Conservation (phyloP, 1,140 invertebrate genomes). For the Anoplolepis gracilipes region DNA sequence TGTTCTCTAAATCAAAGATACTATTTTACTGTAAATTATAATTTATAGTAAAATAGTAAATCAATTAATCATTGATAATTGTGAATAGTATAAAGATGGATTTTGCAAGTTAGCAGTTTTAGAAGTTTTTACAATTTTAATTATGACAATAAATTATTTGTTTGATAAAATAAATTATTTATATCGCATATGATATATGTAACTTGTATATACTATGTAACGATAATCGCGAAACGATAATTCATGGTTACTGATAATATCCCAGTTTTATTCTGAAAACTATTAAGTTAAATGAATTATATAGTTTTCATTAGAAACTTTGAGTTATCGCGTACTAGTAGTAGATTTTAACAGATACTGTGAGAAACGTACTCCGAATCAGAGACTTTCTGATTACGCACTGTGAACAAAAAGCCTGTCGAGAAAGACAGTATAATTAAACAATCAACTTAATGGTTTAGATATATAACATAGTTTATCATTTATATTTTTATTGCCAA, state of each 20-base stretch:
- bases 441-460: slow-evolving; percentile 2
- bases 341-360: slow-evolving; percentile 28
- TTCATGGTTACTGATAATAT: slow-evolving; percentile 38
- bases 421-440: slow-evolving; percentile 14
- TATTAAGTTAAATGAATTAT: slow-evolving; percentile 20
- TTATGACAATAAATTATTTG: neutral
- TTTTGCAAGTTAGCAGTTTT: neutral
- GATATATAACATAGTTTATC: neutral
- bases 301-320: slow-evolving; percentile 21
- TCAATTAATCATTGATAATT: neutral
- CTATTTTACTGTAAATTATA: neutral
- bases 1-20: neutral
- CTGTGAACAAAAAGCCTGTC: neutral
- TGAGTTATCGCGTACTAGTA: neutral
- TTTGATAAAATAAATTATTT: slow-evolving; percentile 13
- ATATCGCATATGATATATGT: neutral
- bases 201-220: neutral
- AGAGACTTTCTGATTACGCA: neutral
- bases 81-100: neutral
- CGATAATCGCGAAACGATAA: slow-evolving; percentile 17
- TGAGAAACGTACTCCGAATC: neutral
- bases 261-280: slow-evolving; percentile 16
- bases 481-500: slow-evolving; percentile 16
- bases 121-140: neutral
- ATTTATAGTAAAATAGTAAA: slow-evolving; percentile 11